Conservation (phyloP, 2,888 invertebrate species). For the Tillus elongatus region DNA sequence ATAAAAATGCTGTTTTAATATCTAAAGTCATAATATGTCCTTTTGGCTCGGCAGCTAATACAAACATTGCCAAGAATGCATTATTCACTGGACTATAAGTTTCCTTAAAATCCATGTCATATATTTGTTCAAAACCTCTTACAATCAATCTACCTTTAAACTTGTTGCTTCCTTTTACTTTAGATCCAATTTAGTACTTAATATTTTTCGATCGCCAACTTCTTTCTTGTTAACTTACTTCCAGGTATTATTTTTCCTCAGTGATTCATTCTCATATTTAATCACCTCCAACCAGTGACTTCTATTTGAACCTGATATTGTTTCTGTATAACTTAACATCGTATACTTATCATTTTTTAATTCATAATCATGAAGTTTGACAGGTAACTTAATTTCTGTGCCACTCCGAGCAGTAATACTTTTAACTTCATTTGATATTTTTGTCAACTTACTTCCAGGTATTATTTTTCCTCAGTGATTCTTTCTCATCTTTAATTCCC, state of each 20-base stretch:
- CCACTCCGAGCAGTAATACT: background rate
- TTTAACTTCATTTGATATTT: no score
- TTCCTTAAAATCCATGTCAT: constrained; percentile 13
- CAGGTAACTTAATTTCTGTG: background rate
- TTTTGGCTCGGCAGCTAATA: constrained; percentile 3
- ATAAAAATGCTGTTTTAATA: constrained; percentile 6
- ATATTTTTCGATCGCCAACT: constrained; percentile 14
- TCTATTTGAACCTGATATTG: constrained; percentile 7
- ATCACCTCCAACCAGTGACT: constrained; percentile 16
- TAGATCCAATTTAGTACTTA: constrained; percentile 21
- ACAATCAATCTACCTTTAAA: constrained; percentile 21
- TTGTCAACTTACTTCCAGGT: no score
- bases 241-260: constrained; percentile 21
- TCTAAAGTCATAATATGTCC: background rate
- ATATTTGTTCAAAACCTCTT: constrained; percentile 19
- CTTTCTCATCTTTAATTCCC: no score
- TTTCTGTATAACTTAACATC: constrained; percentile 9
- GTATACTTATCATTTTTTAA: constrained; percentile 7
- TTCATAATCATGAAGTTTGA: background rate
- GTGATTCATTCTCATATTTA: constrained; percentile 20
- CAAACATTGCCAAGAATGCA: constrained; percentile 11
- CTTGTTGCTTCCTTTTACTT: constrained; percentile 19
- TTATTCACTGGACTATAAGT: constrained; percentile 14
- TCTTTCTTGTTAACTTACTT: constrained; percentile 13
- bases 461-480: no score